Percentiles rank a stretch among this genome's conserved stretches.
Evolutionary conservation across 2,797 vertebrate species (phyloP).

Genomic region (Silurus lanzhouensis): DNA sequence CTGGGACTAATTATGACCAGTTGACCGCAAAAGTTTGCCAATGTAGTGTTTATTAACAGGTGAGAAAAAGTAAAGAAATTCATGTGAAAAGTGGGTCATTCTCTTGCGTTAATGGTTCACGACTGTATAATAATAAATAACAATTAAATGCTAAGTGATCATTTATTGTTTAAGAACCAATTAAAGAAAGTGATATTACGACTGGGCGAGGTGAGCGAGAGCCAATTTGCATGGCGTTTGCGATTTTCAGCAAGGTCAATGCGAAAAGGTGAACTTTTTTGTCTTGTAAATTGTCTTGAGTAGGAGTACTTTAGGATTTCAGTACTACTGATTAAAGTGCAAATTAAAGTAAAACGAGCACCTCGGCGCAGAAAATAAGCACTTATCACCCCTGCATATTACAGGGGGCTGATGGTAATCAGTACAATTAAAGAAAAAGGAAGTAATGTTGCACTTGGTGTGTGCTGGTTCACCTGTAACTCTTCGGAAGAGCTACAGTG

Average conservation of each 20-base stretch:
- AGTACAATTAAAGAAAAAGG: background rate
- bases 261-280: constrained; percentile 11
- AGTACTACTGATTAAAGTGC: background rate
- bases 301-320: constrained; percentile 2
- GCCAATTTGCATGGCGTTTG: constrained; percentile 14
- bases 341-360: background rate
- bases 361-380: background rate
- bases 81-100: background rate
- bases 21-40: too few relatives aligned
- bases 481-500: background rate
- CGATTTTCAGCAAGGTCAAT: constrained; percentile 24
- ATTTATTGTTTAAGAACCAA: background rate
- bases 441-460: too few relatives aligned
- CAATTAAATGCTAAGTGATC: background rate
- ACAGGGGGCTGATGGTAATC: background rate
- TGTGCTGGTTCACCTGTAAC: background rate
- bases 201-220: background rate
- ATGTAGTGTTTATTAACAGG: too few relatives aligned
- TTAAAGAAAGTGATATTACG: background rate
- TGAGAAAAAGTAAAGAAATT: background rate
- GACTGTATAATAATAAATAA: background rate
- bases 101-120: background rate
- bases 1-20: too few relatives aligned
- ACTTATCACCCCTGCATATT: background rate
- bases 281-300: constrained; percentile 12